A percentile compares a stretch with the other conserved stretches of the same genome.
Evolutionary conservation across 1,140 invertebrate species (phyloP).

Genomic region (Ooceraea biroi): DNA sequence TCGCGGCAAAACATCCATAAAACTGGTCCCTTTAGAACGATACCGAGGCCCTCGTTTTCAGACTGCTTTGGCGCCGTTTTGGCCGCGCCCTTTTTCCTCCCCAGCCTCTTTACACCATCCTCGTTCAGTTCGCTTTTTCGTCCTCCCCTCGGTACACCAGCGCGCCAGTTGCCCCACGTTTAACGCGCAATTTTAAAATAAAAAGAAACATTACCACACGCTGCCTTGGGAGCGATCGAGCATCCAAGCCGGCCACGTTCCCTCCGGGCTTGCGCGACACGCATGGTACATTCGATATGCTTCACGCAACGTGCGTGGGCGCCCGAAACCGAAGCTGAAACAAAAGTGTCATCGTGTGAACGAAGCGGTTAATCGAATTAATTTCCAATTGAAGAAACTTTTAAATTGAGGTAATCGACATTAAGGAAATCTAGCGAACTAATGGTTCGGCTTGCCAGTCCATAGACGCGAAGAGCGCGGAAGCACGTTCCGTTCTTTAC

Average conservation of each 20-base stretch:
- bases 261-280: not conserved
- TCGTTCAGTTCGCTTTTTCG: not conserved
- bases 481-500: too few relatives aligned
- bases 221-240: conserved; percentile 43
- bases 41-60: conserved; percentile 58
- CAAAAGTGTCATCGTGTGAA: not conserved
- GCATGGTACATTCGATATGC: conserved; percentile 28
- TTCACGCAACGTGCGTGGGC: conserved; percentile 12
- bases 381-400: not conserved
- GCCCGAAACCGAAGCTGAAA: conserved; percentile 32
- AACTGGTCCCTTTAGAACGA: conserved; percentile 61
- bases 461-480: not conserved
- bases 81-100: not conserved
- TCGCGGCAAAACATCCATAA: conserved; percentile 63
- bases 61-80: not conserved
- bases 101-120: not conserved
- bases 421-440: too few relatives aligned
- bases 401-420: not conserved
- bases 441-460: too few relatives aligned
- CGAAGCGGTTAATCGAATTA: not conserved
- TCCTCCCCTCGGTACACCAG: not conserved
- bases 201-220: not conserved
- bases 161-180: conserved; percentile 47
- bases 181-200: conserved; percentile 43
- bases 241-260: not conserved